Evolutionary conservation across 2,888 invertebrate genomes (phyloP), one percentile per base, ranked within the genome.

Genomic region (Chaitophorus viminalis): DNA sequence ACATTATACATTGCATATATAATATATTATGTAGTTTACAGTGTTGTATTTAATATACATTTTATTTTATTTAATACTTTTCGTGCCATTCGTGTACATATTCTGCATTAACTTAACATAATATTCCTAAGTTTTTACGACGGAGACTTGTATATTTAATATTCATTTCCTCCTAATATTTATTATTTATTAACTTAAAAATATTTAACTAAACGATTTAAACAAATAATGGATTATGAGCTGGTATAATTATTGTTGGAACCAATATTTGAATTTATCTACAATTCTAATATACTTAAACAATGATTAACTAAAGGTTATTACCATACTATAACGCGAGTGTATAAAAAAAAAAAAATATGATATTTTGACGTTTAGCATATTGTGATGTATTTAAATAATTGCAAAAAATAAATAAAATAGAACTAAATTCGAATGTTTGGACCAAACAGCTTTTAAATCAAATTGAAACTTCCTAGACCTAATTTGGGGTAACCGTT

Each of bases 391-490:
- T 60, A 1, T 14, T 46, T 14, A n/a, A n/a, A n/a, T n/a, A n/a
- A n/a, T 60, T 25, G 60, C 31, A 70, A 70, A 29, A 29, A 70
- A 79, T 39, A 65, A 31, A 54, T n/a, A 39, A 70, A 70, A 68
- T 29, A 36, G 29, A 65, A 79, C 68, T 39, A 39, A 65, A 79
- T 79, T n/a, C n/a, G 21, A n/a, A 39, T 9, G 65, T 18, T 65
- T 31, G 36, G 31, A 82, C 11, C 46, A 25, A 68, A 70, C n/a
- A 46, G 60, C 39, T 60, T 82, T 82, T 46, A 46, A 68, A 68
- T 82, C 29, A 46, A 82, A 82, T 52, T 68, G 81, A 14, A 46
- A 82, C 31, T 39, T 81, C 21, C 81, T 70, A 70, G 46, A 70
- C 21, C 81, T 82, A n/a, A 68, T 29, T 60, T n/a, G n/a, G 78